Percentiles rank a stretch among this genome's conserved stretches.
Conservation (phyloP, 2,888 invertebrate genomes). For the Scelioninae gen. 1 region DNA sequence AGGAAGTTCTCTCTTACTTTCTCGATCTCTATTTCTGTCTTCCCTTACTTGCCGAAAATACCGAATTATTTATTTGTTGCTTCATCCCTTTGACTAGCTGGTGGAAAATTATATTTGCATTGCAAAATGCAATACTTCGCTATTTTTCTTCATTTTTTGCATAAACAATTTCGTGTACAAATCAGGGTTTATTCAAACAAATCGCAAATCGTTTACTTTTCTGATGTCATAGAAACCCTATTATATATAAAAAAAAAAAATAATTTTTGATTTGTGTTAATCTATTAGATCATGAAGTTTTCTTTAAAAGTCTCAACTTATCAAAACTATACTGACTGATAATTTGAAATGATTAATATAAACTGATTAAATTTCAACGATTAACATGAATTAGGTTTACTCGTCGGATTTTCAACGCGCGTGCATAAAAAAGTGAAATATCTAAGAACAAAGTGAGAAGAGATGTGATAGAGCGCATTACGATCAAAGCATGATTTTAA, state of each 20-base stretch:
- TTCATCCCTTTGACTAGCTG: conserved; percentile 66
- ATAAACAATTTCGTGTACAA: conserved; percentile 32
- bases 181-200: neutral
- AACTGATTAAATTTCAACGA: conserved; percentile 8
- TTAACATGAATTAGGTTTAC: conserved; percentile 17
- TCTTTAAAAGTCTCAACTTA: no score
- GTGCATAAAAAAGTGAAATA: conserved; percentile 48
- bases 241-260: no score
- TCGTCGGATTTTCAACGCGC: conserved; percentile 6
- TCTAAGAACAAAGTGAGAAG: conserved; percentile 72
- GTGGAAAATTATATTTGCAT: conserved; percentile 65
- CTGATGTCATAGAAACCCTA: no score
- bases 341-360: neutral
- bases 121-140: conserved; percentile 55
- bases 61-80: conserved; percentile 81
- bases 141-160: conserved; percentile 27
- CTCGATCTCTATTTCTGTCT: conserved; percentile 62
- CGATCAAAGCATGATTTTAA: conserved; percentile 84
- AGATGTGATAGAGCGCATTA: conserved; percentile 76
- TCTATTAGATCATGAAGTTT: no score
- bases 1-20: conserved; percentile 66
- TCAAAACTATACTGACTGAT: no score
- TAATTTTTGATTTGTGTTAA: no score
- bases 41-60: conserved; percentile 68
- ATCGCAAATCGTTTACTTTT: neutral